Conservation (phyloP, 2,113 vertebrate genomes). For the Chinchilla lanigera region DNA sequence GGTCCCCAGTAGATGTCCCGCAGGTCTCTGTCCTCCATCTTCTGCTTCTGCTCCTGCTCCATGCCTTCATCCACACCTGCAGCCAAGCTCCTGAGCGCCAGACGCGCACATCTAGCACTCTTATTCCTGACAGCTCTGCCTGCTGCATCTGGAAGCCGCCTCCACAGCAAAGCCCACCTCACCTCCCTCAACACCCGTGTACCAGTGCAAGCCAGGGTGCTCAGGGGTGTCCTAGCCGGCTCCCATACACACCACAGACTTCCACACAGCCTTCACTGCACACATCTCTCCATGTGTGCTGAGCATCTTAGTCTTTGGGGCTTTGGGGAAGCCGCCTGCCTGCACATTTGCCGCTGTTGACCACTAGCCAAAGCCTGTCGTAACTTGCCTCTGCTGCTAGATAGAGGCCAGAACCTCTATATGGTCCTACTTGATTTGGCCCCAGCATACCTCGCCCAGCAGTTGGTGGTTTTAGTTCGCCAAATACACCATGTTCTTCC, state of each 20-base stretch:
- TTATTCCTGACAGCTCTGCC: neutral
- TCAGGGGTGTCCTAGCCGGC: neutral
- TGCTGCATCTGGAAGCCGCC: neutral
- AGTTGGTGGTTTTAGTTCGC: neutral
- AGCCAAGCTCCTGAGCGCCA: neutral
- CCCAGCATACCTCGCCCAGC: neutral
- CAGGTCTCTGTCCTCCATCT: neutral
- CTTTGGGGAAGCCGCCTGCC: neutral
- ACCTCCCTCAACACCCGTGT: neutral
- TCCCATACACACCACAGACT: accelerated
- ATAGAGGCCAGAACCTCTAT: neutral
- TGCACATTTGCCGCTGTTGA: neutral
- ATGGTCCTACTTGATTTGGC: neutral
- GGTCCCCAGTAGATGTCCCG: neutral
- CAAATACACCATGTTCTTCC: neutral
- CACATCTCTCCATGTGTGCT: accelerated
- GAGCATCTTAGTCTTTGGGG: neutral
- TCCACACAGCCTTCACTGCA: too few species aligned
- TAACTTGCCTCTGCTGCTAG: neutral
- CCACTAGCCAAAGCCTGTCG: neutral
- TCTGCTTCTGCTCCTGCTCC: neutral
- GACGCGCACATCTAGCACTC: too few species aligned
- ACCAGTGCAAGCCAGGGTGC: neutral
- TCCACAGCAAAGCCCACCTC: neutral
- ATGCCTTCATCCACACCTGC: too few species aligned